Percentiles rank a stretch among this genome's conserved stretches.
phyloP scores from a whole-genome alignment of 2,113 vertebrate species.

The Vulpes ferrilata region DNA sequence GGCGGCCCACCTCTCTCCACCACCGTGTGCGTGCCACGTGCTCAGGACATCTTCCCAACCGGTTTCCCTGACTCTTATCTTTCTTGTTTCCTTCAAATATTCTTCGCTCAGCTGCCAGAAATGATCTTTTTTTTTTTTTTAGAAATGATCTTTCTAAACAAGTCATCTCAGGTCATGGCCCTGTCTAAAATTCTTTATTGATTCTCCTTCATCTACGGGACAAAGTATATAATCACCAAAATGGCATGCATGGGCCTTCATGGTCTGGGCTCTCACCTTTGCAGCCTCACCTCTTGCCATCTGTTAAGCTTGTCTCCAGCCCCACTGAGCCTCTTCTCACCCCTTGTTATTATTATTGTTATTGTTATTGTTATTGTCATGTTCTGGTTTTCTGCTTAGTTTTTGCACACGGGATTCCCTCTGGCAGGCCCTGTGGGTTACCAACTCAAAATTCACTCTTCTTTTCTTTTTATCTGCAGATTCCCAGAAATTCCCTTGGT shows the following conservation, averaged over 20 bases:
- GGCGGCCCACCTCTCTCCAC: not conserved
- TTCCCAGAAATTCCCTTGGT: not conserved
- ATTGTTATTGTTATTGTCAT: slow-evolving; percentile 23
- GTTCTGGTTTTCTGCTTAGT: not conserved
- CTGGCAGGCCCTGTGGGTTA: not conserved
- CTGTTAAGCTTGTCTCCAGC: not conserved
- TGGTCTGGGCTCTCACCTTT: not conserved
- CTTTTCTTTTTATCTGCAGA: not conserved
- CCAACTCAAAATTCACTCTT: slow-evolving; percentile 22
- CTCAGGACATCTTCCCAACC: not conserved
- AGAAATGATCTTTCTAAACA: not conserved
- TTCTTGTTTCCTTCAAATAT: not conserved
- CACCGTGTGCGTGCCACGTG: not conserved
- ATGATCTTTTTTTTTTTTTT: not conserved
- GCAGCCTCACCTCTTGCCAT: not conserved
- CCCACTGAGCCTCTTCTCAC: not conserved
- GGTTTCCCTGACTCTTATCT: not conserved
- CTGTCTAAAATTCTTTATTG: not conserved
- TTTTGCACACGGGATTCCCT: slow-evolving; percentile 4
- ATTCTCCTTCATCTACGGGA: not conserved
- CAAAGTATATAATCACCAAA: not conserved
- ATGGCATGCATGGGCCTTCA: not conserved
- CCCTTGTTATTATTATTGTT: slow-evolving; percentile 38
- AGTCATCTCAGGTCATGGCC: not conserved
- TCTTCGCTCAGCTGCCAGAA: not conserved